Evolutionary conservation across 2,888 invertebrate species (phyloP), one percentile per base, ranked within the genome.

Genomic region (Tolmerus cingulatus): DNA sequence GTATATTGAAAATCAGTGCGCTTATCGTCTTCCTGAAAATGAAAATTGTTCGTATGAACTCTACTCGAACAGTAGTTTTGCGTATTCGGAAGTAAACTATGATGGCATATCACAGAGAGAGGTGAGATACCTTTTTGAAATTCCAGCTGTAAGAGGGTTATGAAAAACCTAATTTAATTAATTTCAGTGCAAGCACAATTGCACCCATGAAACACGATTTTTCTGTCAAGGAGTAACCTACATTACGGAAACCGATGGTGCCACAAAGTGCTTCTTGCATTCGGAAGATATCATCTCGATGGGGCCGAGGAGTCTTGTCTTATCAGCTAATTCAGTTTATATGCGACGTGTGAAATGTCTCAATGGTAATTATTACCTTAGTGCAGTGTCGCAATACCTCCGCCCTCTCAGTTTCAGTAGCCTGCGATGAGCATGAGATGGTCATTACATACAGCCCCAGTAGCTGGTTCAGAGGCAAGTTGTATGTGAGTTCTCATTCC

Each of bases 1-100:
- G 90, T 97, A 97, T 91, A 94, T 97, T 90, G 97, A 97, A 91
- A 97, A 96, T 92, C 96, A 97, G 90, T 97, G 97, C 92, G 93
- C 94, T 89, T 94, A 95, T 90, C 94, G 95, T 90, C 94, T 91
- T 74, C 90, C 91, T 23, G 92, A 92, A 89, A 91, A 90, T 87
- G 95, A 95, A 89, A 94, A 95, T 91, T 96, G 96, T 91, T 95
- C 96, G 0, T 96, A 96, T 90, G 96, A 96, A 91, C 95, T 96
- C 91, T 96, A 95, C 91, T 94, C 94, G 89, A 95, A 96, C 90
- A 94, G 95, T 90, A 94, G 95, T 23, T 92, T 96, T 90, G 94
- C 94, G 89, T 96, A 96, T 91, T 94, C 93, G 90, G 92, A 92
- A 90, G 90, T 91, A 89, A 90, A 90, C 90, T 91, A 91, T 89